Percentiles rank a stretch among this genome's conserved stretches.
phyloP scores from a whole-genome alignment of 2,888 invertebrate species.

The Lacanobia wlatinum region DNA sequence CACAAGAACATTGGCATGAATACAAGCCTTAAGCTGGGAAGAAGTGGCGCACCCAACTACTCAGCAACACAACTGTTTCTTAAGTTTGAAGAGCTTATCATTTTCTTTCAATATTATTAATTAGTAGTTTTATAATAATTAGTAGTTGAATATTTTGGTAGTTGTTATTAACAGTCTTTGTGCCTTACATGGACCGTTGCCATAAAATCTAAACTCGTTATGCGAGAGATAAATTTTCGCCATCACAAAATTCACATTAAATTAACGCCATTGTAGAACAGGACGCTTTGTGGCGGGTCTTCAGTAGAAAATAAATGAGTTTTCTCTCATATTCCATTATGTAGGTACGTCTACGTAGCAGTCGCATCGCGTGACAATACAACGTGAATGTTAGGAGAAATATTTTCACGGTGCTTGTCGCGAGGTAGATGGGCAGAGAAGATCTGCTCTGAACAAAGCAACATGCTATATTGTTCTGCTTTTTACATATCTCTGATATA shows the following conservation, averaged over 20 bases:
- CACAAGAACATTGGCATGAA: no score
- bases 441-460: not conserved
- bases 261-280: conserved; percentile 52
- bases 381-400: conserved; percentile 24
- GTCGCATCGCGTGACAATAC: conserved; percentile 48
- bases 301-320: conserved; percentile 66
- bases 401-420: conserved; percentile 21
- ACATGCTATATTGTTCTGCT: not conserved
- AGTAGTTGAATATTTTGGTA: not conserved
- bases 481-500: no score
- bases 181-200: not conserved
- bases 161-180: not conserved
- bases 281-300: conserved; percentile 54
- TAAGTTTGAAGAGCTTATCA: no score
- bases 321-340: conserved; percentile 62
- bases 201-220: conserved; percentile 6
- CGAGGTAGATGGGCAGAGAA: conserved; percentile 5
- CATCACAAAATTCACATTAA: conserved; percentile 33
- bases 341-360: conserved; percentile 27
- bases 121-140: not conserved
- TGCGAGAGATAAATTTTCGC: conserved; percentile 4
- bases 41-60: no score
- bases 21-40: no score
- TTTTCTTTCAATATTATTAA: no score
- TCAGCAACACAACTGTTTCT: no score